These are phyloP conservation scores for Drosophila borealis DNA, from an alignment of 2,888 invertebrate genomes.

Conservation along the genomic window DNA sequence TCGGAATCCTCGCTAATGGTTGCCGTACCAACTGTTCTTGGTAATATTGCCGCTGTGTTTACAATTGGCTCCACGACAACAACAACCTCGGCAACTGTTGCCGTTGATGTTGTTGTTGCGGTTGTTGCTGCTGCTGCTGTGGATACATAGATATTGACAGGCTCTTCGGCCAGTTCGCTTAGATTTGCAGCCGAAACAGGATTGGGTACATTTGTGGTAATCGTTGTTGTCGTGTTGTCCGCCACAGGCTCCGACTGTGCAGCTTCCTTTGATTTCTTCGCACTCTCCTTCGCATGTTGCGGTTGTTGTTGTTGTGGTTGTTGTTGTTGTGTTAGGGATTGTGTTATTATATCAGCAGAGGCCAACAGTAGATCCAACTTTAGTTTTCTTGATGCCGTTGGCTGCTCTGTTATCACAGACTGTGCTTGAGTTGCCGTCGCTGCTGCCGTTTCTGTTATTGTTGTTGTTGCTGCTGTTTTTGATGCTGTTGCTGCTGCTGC, in stretches of 20 bases:
- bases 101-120: slow-evolving; percentile 17
- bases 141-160: slow-evolving; percentile 49
- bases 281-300: slow-evolving; percentile 15
- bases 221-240: slow-evolving; percentile 31
- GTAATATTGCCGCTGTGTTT: slow-evolving; percentile 55
- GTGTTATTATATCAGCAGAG: slow-evolving; percentile 77
- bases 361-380: slow-evolving; percentile 81
- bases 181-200: slow-evolving; percentile 31
- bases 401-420: slow-evolving; percentile 85
- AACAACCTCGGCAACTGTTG: slow-evolving; percentile 17
- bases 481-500: slow-evolving; percentile 12
- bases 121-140: slow-evolving; percentile 25
- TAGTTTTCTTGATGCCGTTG: slow-evolving; percentile 82
- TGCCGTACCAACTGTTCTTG: slow-evolving; percentile 64
- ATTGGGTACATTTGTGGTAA: slow-evolving; percentile 25
- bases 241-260: slow-evolving; percentile 39
- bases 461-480: slow-evolving; percentile 15
- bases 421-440: slow-evolving; percentile 75
- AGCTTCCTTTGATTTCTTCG: slow-evolving; percentile 6
- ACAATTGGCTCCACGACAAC: slow-evolving; percentile 34
- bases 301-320: slow-evolving; percentile 37
- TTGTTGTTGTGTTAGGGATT: slow-evolving; percentile 59
- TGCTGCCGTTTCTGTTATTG: slow-evolving; percentile 26
- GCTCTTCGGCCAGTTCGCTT: slow-evolving; percentile 32
- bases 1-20: slow-evolving; percentile 83